phyloP scores from a whole-genome alignment of 2,888 invertebrate species.

The Heliconius hortense region DNA sequence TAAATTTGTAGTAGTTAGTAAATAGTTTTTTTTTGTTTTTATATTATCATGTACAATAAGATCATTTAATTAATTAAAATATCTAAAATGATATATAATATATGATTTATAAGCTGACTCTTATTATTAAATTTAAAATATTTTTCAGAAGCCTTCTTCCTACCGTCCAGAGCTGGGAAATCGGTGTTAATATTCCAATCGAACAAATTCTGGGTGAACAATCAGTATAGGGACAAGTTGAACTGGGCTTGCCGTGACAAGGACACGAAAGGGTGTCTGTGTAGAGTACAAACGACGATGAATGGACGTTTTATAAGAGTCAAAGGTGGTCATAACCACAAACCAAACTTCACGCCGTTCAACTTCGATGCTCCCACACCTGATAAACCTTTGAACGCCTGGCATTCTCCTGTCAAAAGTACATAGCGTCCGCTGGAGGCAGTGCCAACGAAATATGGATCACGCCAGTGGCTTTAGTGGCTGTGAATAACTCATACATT shows the following conservation, averaged over 20 bases:
- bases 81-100: neutral
- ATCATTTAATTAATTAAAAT: neutral
- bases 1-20: neutral
- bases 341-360: slow-evolving; percentile 69
- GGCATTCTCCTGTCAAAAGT: slow-evolving; percentile 45
- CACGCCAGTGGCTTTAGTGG: slow-evolving; percentile 40
- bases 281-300: slow-evolving; percentile 76
- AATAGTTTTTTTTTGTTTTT: neutral
- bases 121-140: slow-evolving; percentile 34
- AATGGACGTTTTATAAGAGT: slow-evolving; percentile 70
- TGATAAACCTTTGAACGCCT: slow-evolving; percentile 51
- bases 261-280: slow-evolving; percentile 68
- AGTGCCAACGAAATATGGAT: slow-evolving; percentile 4
- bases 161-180: slow-evolving; percentile 76
- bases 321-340: slow-evolving; percentile 70
- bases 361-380: slow-evolving; percentile 62
- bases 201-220: slow-evolving; percentile 79
- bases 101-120: neutral
- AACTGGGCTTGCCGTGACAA: slow-evolving; percentile 79
- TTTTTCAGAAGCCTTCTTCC: slow-evolving; percentile 71
- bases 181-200: slow-evolving; percentile 71
- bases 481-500: slow-evolving; percentile 38
- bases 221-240: slow-evolving; percentile 71
- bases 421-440: slow-evolving; percentile 31
- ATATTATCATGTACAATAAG: neutral